Conservation (phyloP, 1,140 invertebrate genomes). For the Babylonia areolata region DNA sequence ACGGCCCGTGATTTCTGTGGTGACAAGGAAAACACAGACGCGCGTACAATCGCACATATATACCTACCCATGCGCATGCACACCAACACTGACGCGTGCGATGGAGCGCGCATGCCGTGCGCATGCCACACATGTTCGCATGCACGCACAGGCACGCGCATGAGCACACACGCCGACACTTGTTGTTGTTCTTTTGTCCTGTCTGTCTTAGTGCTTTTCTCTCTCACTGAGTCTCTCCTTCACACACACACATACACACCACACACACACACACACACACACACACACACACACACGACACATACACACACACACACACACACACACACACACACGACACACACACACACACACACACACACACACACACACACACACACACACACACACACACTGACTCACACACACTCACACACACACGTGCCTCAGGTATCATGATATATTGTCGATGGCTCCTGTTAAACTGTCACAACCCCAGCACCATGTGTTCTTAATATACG, state of each 20-base stretch:
- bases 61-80: background rate
- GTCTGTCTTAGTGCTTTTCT: too few relatives aligned
- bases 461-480: too few relatives aligned
- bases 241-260: too few relatives aligned
- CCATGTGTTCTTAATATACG: too few relatives aligned
- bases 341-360: constrained; percentile 16
- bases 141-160: background rate
- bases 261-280: constrained; percentile 19
- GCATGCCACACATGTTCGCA: background rate
- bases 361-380: constrained; percentile 23
- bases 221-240: too few relatives aligned
- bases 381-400: constrained; percentile 20
- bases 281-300: constrained; percentile 11
- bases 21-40: too few relatives aligned
- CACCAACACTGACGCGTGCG: background rate
- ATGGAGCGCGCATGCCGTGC: background rate
- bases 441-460: too few relatives aligned
- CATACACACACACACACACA: constrained; percentile 29
- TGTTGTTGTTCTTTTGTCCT: too few relatives aligned
- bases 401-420: background rate
- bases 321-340: constrained; percentile 10
- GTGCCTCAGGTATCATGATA: too few relatives aligned
- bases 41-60: background rate
- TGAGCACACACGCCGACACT: background rate
- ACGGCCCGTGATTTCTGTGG: too few relatives aligned